Percentiles rank a stretch among this genome's conserved stretches.
Evolutionary conservation across 2,888 invertebrate genomes (phyloP).

Genomic region (Cosmia pyralina): DNA sequence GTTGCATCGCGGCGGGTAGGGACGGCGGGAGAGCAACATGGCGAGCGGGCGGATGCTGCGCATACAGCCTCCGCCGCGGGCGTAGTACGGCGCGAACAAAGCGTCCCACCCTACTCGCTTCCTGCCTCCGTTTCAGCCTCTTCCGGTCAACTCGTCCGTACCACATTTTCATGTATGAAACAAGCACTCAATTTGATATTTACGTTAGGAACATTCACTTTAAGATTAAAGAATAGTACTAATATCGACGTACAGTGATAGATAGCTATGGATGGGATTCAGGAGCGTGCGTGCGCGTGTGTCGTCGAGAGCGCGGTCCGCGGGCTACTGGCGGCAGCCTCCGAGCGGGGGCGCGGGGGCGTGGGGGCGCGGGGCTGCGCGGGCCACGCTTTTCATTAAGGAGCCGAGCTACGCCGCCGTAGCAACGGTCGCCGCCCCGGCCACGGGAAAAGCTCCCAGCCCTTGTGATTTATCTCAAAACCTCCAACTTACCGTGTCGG

Average conservation of each 20-base stretch:
- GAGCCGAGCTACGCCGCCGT: conserved; percentile 78
- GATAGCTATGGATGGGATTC: conserved; percentile 64
- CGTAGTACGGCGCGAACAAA: conserved; percentile 85
- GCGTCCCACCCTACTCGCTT: conserved; percentile 84
- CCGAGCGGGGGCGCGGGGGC: conserved; percentile 76
- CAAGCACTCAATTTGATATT: conserved; percentile 75
- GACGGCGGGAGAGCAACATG: conserved; percentile 77
- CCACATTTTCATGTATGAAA: conserved; percentile 79
- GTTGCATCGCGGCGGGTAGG: conserved; percentile 59
- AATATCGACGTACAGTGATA: conserved; percentile 74
- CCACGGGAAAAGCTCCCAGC: conserved; percentile 73
- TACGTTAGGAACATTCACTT: conserved; percentile 72
- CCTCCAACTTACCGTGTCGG: conserved; percentile 49
- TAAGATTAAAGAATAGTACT: conserved; percentile 62
- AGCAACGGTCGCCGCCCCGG: conserved; percentile 83
- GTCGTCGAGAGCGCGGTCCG: conserved; percentile 83
- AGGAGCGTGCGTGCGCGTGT: conserved; percentile 76
- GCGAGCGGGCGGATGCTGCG: conserved; percentile 88
- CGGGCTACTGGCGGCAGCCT: conserved; percentile 87
- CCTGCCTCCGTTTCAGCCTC: conserved; percentile 72
- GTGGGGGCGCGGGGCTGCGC: conserved; percentile 86
- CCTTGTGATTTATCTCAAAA: conserved; percentile 78
- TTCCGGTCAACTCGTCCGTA: conserved; percentile 73
- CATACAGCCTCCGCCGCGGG: conserved; percentile 85
- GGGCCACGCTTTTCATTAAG: conserved; percentile 83